These are phyloP conservation scores for Scylla paramamosain DNA, from an alignment of 1,140 invertebrate genomes.

Conservation along the genomic window DNA sequence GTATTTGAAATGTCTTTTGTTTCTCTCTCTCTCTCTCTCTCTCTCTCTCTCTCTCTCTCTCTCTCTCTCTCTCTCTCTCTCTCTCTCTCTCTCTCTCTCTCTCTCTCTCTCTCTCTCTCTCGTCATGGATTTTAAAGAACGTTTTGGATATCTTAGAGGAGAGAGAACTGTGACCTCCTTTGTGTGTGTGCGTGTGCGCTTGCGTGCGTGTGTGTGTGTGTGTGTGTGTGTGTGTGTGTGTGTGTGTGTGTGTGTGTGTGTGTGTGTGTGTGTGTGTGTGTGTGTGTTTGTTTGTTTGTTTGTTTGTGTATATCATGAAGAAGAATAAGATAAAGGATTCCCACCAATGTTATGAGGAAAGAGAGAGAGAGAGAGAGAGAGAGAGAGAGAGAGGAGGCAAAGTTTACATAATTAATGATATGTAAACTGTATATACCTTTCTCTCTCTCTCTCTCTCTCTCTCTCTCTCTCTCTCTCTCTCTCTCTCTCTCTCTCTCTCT, in stretches of 20 bases:
- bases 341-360: neutral
- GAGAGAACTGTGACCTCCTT: no score
- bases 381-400: neutral
- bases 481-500: neutral
- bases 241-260: slow-evolving; percentile 15
- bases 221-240: slow-evolving; percentile 7
- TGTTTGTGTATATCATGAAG: neutral
- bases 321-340: neutral
- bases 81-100: no score
- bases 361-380: neutral
- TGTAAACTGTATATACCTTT: neutral
- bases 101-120: no score
- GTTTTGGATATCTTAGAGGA: no score
- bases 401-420: slow-evolving; percentile 6
- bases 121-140: no score
- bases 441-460: slow-evolving; percentile 7
- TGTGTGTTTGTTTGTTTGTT: neutral
- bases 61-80: no score
- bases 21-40: no score
- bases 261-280: slow-evolving; percentile 20
- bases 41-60: no score
- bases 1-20: no score
- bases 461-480: slow-evolving; percentile 10
- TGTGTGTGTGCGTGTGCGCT: no score
- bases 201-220: slow-evolving; percentile 19